These are phyloP conservation scores for Puffinus mauretanicus DNA, from an alignment of 2,113 vertebrate species.

Conservation along the genomic window DNA sequence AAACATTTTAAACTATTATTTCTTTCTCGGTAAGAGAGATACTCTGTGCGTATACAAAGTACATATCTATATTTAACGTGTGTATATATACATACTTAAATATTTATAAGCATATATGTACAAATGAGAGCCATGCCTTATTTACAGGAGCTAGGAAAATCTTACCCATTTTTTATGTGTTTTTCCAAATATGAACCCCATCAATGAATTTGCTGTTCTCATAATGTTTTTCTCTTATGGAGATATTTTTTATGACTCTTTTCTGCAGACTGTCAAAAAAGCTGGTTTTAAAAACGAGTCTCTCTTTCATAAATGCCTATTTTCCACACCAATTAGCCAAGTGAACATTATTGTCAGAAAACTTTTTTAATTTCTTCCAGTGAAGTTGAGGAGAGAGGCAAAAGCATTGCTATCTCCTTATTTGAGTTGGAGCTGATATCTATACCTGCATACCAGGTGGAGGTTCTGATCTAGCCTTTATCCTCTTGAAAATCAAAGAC, in stretches of 20 bases:
- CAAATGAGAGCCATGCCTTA: not conserved
- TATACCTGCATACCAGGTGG: not conserved
- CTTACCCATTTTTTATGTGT: not conserved
- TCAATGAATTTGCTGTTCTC: not conserved
- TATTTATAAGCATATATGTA: not conserved
- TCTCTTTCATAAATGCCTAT: not conserved
- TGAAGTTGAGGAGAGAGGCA: not conserved
- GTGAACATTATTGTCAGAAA: not conserved
- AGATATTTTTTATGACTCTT: not conserved
- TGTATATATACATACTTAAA: not conserved
- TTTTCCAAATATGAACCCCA: not conserved
- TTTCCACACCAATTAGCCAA: not conserved
- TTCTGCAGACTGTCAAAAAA: not conserved
- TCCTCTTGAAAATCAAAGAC: not conserved
- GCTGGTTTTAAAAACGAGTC: not conserved
- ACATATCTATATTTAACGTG: not conserved
- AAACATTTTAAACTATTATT: not conserved
- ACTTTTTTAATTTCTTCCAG: not conserved
- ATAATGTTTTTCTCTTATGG: not conserved
- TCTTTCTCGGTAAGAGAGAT: not conserved
- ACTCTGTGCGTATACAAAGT: not conserved
- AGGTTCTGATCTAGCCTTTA: not conserved
- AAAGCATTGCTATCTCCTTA: accelerated
- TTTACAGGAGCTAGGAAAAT: not conserved
- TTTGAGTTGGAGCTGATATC: not conserved